These are phyloP conservation scores for Drosophila watanabei DNA, from an alignment of 1,140 invertebrate genomes.

Conservation along the genomic window DNA sequence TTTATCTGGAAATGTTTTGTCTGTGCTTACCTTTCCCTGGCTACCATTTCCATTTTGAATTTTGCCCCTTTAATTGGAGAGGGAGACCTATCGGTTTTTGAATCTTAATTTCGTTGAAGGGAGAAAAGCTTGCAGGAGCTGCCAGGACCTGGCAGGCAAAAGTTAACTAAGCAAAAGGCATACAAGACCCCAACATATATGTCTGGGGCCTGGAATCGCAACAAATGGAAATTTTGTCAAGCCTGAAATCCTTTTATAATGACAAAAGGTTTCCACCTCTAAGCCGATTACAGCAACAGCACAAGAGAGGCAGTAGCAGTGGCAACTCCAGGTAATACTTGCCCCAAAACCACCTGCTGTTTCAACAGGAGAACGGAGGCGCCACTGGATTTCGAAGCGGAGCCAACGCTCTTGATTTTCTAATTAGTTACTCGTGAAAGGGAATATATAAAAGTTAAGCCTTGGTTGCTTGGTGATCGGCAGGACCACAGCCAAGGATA, in stretches of 20 bases:
- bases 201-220: conserved; percentile 50
- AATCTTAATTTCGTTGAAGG: conserved; percentile 77
- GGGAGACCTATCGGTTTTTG: conserved; percentile 73
- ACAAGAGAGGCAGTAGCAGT: conserved; percentile 18
- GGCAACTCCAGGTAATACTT: conserved; percentile 35
- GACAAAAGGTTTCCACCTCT: conserved; percentile 83
- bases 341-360: conserved; percentile 29
- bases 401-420: conserved; percentile 3
- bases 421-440: conserved; percentile 7
- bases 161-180: conserved; percentile 67
- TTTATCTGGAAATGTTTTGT: conserved; percentile 75
- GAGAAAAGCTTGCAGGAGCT: not conserved
- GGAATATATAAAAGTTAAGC: not conserved
- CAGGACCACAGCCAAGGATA: not conserved
- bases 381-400: not conserved
- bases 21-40: conserved; percentile 23
- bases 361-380: not conserved
- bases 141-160: conserved; percentile 35
- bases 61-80: conserved; percentile 66
- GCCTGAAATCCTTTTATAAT: conserved; percentile 84
- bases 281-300: conserved; percentile 77
- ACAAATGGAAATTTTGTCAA: conserved; percentile 82
- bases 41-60: conserved; percentile 5
- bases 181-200: conserved; percentile 10
- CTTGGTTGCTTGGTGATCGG: not conserved